Evolutionary conservation across 2,113 vertebrate species (phyloP).

Genomic region (Onychostruthus taczanowskii): DNA sequence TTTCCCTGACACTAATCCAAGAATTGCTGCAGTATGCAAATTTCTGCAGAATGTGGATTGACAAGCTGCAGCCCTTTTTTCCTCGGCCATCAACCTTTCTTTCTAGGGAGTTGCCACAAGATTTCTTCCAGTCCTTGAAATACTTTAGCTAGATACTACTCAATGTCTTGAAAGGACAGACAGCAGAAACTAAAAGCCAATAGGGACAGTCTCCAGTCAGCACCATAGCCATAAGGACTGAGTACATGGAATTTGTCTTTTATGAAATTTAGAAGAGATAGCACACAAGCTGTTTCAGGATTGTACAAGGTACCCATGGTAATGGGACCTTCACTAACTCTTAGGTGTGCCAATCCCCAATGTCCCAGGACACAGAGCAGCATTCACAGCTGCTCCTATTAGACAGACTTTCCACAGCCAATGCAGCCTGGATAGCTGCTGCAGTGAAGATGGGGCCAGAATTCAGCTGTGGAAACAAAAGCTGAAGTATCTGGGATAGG

Average conservation of each 20-base stretch:
- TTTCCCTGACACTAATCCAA: background rate
- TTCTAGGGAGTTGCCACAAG: background rate
- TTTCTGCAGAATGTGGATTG: slow-evolving; percentile 39
- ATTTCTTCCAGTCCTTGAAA: background rate
- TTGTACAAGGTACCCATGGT: background rate
- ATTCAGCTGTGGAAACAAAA: background rate
- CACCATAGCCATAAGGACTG: background rate
- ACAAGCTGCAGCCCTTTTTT: background rate
- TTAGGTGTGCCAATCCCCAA: no score
- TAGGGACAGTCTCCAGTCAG: background rate
- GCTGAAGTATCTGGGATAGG: background rate
- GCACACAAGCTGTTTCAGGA: background rate
- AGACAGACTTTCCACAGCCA: background rate
- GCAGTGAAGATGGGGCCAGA: background rate
- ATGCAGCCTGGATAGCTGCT: background rate
- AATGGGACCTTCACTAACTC: background rate
- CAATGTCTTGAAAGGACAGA: background rate
- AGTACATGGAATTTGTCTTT: background rate
- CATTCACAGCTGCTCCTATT: background rate
- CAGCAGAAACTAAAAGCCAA: background rate
- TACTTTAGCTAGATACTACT: background rate
- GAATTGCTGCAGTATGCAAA: slow-evolving; percentile 51
- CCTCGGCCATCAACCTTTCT: background rate
- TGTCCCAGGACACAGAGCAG: background rate
- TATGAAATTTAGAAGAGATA: background rate